phyloP scores from a whole-genome alignment of 2,113 vertebrate genomes.

The Chaenogobius annularis region DNA sequence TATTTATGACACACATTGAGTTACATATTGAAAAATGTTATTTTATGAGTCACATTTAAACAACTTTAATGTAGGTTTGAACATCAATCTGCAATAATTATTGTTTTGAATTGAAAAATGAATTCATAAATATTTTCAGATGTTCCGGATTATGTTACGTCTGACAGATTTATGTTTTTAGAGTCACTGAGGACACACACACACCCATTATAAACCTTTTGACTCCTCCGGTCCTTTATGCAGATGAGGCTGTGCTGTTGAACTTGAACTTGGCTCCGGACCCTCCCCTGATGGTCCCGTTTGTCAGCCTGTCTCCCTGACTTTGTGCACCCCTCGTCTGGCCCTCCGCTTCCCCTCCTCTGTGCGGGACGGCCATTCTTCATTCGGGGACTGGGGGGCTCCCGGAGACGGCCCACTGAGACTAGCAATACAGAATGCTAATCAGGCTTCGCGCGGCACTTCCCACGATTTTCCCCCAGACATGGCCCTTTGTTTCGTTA shows the following conservation, averaged over 20 bases:
- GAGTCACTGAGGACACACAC: background rate
- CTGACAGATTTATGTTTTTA: background rate
- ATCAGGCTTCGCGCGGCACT: constrained; percentile 66
- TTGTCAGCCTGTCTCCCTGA: constrained; percentile 76
- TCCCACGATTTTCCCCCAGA: constrained; percentile 76
- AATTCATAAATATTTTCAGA: background rate
- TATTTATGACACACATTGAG: no score
- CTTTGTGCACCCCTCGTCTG: constrained; percentile 71
- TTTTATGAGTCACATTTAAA: background rate
- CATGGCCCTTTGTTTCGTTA: constrained; percentile 74
- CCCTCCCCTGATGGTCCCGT: constrained; percentile 7
- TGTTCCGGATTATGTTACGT: background rate
- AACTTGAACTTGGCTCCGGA: constrained; percentile 69
- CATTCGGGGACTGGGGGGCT: constrained; percentile 54
- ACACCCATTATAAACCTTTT: constrained; percentile 24
- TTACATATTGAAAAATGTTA: background rate
- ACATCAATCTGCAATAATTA: background rate
- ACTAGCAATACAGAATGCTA: constrained; percentile 72
- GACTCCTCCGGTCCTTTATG: constrained; percentile 29
- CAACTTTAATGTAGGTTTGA: background rate
- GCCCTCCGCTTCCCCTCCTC: constrained; percentile 53
- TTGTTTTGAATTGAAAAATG: background rate
- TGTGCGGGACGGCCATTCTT: constrained; percentile 58
- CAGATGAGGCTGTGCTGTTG: constrained; percentile 61
- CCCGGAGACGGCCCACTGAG: constrained; percentile 62